Percentiles rank a stretch among this genome's conserved stretches.
These are phyloP conservation scores for Piprites chloris DNA, from an alignment of 2,113 vertebrate genomes.

Conservation along the genomic window DNA sequence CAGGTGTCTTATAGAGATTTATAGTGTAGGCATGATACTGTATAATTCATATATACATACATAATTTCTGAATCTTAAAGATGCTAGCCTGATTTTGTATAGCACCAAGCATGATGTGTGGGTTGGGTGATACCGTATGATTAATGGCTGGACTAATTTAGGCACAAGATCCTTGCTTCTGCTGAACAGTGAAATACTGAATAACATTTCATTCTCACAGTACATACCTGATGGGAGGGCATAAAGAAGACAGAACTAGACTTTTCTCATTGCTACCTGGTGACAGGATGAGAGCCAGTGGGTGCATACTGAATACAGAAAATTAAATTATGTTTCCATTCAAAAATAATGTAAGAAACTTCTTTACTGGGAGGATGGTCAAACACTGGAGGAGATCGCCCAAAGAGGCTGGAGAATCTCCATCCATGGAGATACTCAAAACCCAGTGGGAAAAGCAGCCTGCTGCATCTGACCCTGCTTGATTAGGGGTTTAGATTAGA, in stretches of 20 bases:
- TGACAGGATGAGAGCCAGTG: not conserved
- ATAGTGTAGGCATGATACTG: not conserved
- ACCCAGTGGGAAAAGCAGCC: not conserved
- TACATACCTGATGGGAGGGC: not conserved
- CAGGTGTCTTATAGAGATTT: not conserved
- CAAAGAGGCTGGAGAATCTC: not conserved
- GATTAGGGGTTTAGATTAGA: not conserved
- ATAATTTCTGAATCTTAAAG: not conserved
- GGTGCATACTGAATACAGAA: not conserved
- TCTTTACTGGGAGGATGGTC: not conserved
- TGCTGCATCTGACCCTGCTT: not conserved
- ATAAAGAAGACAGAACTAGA: not conserved
- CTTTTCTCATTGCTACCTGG: not conserved
- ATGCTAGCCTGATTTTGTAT: not conserved
- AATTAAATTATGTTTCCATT: not conserved
- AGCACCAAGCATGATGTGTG: not conserved
- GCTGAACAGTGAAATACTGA: not conserved
- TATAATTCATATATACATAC: not conserved
- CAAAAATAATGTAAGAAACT: not conserved
- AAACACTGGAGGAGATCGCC: not conserved
- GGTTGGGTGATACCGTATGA: not conserved
- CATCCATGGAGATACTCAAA: not conserved
- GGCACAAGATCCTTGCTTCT: not conserved
- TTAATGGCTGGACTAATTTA: constrained; percentile 15
- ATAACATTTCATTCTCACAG: not conserved